A percentile compares a stretch with the other conserved stretches of the same genome.
Evolutionary conservation across 2,113 vertebrate genomes (phyloP).

Genomic region (Pomatostomus ruficeps): DNA sequence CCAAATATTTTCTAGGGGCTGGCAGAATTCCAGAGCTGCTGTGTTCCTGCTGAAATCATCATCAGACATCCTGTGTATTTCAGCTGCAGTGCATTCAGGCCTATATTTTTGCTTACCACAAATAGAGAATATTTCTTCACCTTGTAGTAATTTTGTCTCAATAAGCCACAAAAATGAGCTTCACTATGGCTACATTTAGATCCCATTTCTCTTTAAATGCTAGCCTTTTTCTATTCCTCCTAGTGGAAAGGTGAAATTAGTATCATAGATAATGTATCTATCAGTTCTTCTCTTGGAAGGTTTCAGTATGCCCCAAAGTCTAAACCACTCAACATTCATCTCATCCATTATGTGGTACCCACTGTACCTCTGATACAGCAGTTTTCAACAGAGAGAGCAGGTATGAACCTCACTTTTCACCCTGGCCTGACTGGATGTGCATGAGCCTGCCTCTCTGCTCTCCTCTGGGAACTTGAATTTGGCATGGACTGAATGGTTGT

Average conservation of each 20-base stretch:
- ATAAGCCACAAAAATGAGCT: background rate
- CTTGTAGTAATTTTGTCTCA: background rate
- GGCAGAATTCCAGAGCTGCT: background rate
- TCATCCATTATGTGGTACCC: background rate
- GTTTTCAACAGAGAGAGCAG: background rate
- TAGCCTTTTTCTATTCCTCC: background rate
- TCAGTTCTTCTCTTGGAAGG: background rate
- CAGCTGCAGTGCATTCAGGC: background rate
- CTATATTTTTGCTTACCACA: background rate
- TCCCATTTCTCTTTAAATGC: background rate
- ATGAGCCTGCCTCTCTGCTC: background rate
- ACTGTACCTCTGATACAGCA: background rate
- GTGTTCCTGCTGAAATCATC: background rate
- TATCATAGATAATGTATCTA: background rate
- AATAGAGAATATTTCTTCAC: background rate
- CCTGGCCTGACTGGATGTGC: background rate
- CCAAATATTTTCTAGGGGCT: background rate
- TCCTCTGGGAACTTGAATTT: background rate
- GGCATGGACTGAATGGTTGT: background rate
- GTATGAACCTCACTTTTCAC: background rate
- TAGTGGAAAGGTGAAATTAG: background rate
- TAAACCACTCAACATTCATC: background rate
- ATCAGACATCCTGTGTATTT: background rate
- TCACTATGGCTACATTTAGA: background rate
- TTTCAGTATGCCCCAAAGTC: background rate